Percentiles rank a stretch among this genome's conserved stretches.
Evolutionary conservation across 1,140 invertebrate genomes (phyloP).

Genomic region (Steinernema feltiae): DNA sequence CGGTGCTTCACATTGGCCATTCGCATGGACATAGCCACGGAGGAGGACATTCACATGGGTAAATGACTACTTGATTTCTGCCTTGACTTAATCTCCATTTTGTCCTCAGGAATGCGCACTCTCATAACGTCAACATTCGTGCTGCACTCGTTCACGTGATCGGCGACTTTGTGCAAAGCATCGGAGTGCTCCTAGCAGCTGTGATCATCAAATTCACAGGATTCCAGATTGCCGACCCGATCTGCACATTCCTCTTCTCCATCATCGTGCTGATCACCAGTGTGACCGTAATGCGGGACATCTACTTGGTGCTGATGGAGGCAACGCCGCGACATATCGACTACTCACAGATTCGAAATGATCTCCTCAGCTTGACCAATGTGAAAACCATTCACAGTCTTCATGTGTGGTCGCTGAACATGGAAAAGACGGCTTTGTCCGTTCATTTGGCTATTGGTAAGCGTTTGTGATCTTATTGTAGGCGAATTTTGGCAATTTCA

Average conservation of each 20-base stretch:
- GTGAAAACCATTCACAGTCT: slow-evolving; percentile 87
- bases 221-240: slow-evolving; percentile 85
- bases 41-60: slow-evolving; percentile 25
- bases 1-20: slow-evolving; percentile 30
- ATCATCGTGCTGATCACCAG: slow-evolving; percentile 86
- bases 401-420: slow-evolving; percentile 86
- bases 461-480: neutral
- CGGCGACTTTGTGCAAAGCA: slow-evolving; percentile 89
- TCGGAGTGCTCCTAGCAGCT: slow-evolving; percentile 85
- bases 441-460: slow-evolving; percentile 39
- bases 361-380: slow-evolving; percentile 75
- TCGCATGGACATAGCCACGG: slow-evolving; percentile 24
- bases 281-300: slow-evolving; percentile 82
- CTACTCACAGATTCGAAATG: slow-evolving; percentile 74
- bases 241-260: slow-evolving; percentile 94
- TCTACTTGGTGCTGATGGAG: slow-evolving; percentile 87
- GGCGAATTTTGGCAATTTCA: neutral
- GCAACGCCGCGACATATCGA: slow-evolving; percentile 79
- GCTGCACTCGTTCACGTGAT: slow-evolving; percentile 93
- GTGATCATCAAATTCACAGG: slow-evolving; percentile 82
- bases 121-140: slow-evolving; percentile 83
- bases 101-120: slow-evolving; percentile 47
- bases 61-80: neutral
- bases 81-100: slow-evolving; percentile 15
- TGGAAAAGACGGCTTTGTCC: slow-evolving; percentile 69